These are phyloP conservation scores for Pipra filicauda DNA, from an alignment of 2,113 vertebrate genomes.

Conservation along the genomic window DNA sequence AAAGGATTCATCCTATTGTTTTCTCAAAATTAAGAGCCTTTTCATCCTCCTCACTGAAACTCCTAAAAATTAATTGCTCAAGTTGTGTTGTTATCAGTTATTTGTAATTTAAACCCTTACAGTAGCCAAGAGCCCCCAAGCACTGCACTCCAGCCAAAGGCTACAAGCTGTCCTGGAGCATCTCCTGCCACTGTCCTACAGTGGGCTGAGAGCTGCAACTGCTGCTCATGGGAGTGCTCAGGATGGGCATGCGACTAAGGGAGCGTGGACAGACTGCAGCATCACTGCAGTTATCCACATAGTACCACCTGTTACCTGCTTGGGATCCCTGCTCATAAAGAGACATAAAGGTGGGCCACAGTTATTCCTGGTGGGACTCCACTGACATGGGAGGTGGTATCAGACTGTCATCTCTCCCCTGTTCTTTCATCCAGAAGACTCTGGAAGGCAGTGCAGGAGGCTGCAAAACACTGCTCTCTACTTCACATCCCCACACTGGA, in stretches of 20 bases:
- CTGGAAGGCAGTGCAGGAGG: slow-evolving; percentile 33
- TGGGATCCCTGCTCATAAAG: neutral
- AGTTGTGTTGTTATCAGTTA: neutral
- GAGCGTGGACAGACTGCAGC: neutral
- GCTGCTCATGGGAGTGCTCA: neutral
- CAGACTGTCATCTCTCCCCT: neutral
- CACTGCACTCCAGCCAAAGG: neutral
- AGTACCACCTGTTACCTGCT: neutral
- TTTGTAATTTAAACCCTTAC: neutral
- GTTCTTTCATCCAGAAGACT: slow-evolving; percentile 24
- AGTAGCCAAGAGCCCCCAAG: neutral
- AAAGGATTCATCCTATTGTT: neutral
- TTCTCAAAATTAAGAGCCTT: neutral
- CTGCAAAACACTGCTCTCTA: slow-evolving; percentile 27
- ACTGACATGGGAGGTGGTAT: neutral
- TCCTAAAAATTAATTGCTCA: neutral
- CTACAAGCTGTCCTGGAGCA: neutral
- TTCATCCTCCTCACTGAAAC: neutral
- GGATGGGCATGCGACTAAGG: neutral
- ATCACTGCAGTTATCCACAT: neutral
- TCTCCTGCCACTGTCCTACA: neutral
- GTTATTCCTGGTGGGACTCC: neutral
- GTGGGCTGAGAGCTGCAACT: neutral
- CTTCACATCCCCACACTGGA: slow-evolving; percentile 17
- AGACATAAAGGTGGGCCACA: neutral